Evolutionary conservation across 2,888 invertebrate genomes (phyloP).

Genomic region (Toxonevra muliebris): DNA sequence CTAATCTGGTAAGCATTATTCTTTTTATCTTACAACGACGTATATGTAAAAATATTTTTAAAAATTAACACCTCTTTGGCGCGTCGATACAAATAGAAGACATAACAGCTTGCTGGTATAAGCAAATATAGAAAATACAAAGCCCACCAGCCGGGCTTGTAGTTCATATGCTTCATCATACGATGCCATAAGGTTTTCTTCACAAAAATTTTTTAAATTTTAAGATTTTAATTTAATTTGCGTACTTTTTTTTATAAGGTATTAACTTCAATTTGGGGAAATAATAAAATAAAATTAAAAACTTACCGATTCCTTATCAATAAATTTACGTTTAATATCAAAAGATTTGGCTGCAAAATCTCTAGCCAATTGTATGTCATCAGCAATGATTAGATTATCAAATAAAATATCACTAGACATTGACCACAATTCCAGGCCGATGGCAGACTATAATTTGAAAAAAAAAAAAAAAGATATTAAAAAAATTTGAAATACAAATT

Average conservation of each 20-base stretch:
- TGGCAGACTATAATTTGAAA: slow-evolving; percentile 74
- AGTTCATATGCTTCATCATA: slow-evolving; percentile 76
- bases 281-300: slow-evolving; percentile 14
- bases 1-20: slow-evolving; percentile 24
- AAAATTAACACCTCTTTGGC: slow-evolving; percentile 71
- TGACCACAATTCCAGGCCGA: slow-evolving; percentile 98
- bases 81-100: slow-evolving; percentile 74
- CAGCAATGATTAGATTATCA: slow-evolving; percentile 93
- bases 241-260: slow-evolving; percentile 3
- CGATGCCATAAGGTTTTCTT: slow-evolving; percentile 79
- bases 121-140: slow-evolving; percentile 80
- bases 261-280: background rate
- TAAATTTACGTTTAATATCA: slow-evolving; percentile 81
- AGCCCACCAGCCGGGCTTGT: slow-evolving; percentile 84
- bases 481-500: background rate
- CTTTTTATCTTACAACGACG: slow-evolving; percentile 1
- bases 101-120: slow-evolving; percentile 75
- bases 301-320: slow-evolving; percentile 83
- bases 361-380: slow-evolving; percentile 78
- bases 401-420: slow-evolving; percentile 95
- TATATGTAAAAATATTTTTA: slow-evolving; percentile 1
- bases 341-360: slow-evolving; percentile 87
- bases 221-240: background rate
- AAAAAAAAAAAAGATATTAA: background rate
- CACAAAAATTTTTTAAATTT: background rate